Evolutionary conservation across 2,797 vertebrate genomes (phyloP), one percentile per base, ranked within the genome.

Genomic region (Poeciliopsis infans): DNA sequence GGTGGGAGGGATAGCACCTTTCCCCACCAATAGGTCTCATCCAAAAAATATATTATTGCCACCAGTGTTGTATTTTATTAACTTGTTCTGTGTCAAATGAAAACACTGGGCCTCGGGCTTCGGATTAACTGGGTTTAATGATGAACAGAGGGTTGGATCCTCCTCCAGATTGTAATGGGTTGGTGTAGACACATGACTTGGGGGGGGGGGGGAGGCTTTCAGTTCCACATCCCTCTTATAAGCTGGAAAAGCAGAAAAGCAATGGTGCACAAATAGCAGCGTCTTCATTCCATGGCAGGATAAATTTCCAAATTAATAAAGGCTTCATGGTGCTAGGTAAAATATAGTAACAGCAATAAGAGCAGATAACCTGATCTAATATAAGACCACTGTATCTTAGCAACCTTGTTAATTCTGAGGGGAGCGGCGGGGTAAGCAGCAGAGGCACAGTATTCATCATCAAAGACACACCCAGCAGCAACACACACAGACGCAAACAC

Each of bases 321-420:
- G 86, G 88, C 87, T 95, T 93, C 89, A 92, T 70, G 75, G 91
- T 83, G 88, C 90, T 83, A 91, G 81, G 92, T 93, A 95, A 96
- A 96, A 96, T 96, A 96, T 95, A 95, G 95, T 93, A 94, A 95
- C 93, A 93, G 94, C 92, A 94, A 96, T 95, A 95, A 96, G 86
- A 88, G 92, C 90, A 93, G 94, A 95, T 95, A 95, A 96, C 89
- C 91, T 95, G 95, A 96, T 96, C 94, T 95, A 95, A 96, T 96
- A 95, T 95, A 95, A 95, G 88, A 88, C 89, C 92, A 78, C 91
- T 84, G 95, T 96, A 95, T 96, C 95, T 95, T 96, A 96, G 96
- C 95, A 96, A 96, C 96, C 95, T 94, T 93, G 94, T 94, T 95
- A 95, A 96, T 95, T 95, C 92, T 87, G 91, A 94, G 93, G 91